Base-by-base conservation (phyloP, 2,888 invertebrate species). In the Phrixothrix hirtus region DNA sequence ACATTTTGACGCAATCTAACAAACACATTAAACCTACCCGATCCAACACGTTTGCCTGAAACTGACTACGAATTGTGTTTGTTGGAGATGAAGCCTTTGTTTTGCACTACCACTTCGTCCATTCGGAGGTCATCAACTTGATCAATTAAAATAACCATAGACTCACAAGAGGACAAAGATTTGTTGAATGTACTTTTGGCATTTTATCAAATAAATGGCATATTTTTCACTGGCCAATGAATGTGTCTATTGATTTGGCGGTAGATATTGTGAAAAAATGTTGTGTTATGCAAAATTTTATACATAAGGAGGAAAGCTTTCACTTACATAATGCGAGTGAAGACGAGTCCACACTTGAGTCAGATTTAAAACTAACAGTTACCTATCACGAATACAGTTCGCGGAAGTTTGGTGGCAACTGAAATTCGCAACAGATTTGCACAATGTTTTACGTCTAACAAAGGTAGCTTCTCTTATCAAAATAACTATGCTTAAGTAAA, bases 1-100 rank as follows among this genome's bases (percentile, higher is more conserved):
- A 29, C 34, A 26, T 62, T 60, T 50, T 60, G 58, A 57, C 55
- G 59, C 56, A 57, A 30, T 31, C 29, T 61, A 45, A 30, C 35
- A 38, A 48, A 55, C 45, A 37, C 13, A 25, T 30, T 50, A 17
- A 43, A 37, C 41, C 16, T 44, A 36, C 49, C 34, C 13, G 17
- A 36, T 29, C 16, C 17, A 31, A 42, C 31, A 21, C 16, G 27
- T 29, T 27, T 37, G 14, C 13, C 27, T 14, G 12, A 10, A 45
- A 27, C 37, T 13, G 47, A 35, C 46, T 31, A 32, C 45, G 52
- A 50, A 26, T 53, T 59, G 61, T 63, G 14, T 58, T 65, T 46
- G 60, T 65, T 41, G 63, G 26, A 16, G 51, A 51, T 25, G 37
- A 51, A 50, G 48, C 51, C 29, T 52, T 52, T 41, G 41, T 13